Evolutionary conservation across 2,797 vertebrate species (phyloP), one percentile per base, ranked within the genome.

Genomic region (Eptatretus atami): DNA sequence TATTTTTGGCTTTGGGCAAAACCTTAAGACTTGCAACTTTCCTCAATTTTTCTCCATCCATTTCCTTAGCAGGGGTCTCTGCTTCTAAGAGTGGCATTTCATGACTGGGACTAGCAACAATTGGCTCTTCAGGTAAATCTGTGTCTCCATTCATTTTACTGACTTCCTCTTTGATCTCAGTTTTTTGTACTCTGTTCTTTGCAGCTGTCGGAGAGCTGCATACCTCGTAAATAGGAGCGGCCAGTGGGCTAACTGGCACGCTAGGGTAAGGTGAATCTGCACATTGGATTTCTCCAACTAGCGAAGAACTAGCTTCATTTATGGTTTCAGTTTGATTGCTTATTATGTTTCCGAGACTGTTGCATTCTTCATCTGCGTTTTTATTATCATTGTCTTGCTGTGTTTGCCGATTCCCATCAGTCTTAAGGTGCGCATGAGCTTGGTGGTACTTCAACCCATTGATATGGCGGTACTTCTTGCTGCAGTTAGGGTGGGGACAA

Each of bases 401-500:
- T 0, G 83, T 76, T 66, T 99, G 90, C 13, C 84, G 76, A 73
- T 94, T 99, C 68, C 87, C 78, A 67, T 95, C 92, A 0, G 93
- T 81, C 1, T 94, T 87, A 0, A 86, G 94, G 70, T 99, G 92
- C 1, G 90, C 92, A 1, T 94, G 87, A 52, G 92, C 86, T 77
- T 99, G 92, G 73, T 99, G 92, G 71, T 99, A 99, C 72, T 95
- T 94, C 52, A 99, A 79, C 63, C 92, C 92, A 0, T 99, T 99
- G 70, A 96, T 94, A 82, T 99, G 92, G 81, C 96, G 96, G 75
- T 99, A 99, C 69, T 90, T 98, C 72, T 99, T 99, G 80, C 90
- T 99, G 72, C 92, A 99, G 74, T 95, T 95, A 11, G 92, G 92
- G 72, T 99, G 88, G 53, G 92, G 92, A 64, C 92, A 99, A 72